A percentile compares a stretch with the other conserved stretches of the same genome.
phyloP scores from a whole-genome alignment of 1,140 invertebrate genomes.

The Ridgeia piscesae region DNA sequence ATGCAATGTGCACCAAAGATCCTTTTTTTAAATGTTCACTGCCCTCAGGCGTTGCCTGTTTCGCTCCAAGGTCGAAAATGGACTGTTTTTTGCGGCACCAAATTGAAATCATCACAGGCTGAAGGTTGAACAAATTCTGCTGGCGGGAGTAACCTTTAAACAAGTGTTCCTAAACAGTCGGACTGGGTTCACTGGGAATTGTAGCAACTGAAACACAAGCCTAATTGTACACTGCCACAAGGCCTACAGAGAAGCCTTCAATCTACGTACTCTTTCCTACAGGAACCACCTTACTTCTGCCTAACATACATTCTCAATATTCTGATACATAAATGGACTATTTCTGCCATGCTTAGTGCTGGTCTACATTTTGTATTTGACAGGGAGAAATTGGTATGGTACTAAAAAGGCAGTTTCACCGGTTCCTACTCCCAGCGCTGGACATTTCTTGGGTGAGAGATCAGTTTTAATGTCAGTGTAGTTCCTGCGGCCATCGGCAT shows the following conservation, averaged over 20 bases:
- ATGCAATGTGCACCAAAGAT: not conserved
- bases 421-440: not conserved
- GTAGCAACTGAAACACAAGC: not conserved
- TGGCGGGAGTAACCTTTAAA: not conserved
- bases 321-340: not conserved
- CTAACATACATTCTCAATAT: not conserved
- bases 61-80: not conserved
- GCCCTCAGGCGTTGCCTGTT: not conserved
- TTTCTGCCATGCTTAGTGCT: not conserved
- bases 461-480: not conserved
- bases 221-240: not conserved
- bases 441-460: not conserved
- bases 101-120: not conserved
- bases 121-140: not conserved
- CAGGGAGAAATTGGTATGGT: not conserved
- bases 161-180: not conserved
- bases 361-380: not conserved
- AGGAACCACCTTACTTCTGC: not conserved
- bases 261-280: not conserved
- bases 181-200: not conserved
- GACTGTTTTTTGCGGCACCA: not conserved
- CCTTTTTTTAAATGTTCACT: not conserved
- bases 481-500: not conserved
- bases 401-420: not conserved
- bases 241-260: not conserved